These are phyloP conservation scores for Pleuronectes platessa DNA, from an alignment of 2,113 vertebrate species.

Conservation along the genomic window DNA sequence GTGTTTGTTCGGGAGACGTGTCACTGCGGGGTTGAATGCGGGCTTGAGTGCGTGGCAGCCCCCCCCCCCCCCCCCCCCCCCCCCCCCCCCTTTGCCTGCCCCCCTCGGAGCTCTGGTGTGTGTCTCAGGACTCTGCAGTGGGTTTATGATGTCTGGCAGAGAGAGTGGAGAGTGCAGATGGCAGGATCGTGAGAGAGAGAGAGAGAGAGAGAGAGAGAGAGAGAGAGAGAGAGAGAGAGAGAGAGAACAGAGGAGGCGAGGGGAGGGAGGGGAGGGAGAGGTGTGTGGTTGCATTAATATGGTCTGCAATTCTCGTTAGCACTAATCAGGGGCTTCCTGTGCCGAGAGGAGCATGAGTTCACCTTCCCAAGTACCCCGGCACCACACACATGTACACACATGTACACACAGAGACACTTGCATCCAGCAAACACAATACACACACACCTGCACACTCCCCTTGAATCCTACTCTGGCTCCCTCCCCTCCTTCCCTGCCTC, in stretches of 20 bases:
- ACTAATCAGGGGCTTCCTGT: conserved; percentile 87
- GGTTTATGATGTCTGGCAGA: conserved; percentile 81
- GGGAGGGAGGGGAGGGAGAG: conserved; percentile 54
- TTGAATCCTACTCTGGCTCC: conserved; percentile 25
- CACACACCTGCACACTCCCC: conserved; percentile 19
- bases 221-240: conserved; percentile 39
- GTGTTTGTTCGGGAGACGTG: conserved; percentile 38
- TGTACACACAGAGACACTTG: conserved; percentile 51
- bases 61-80: background rate
- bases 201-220: conserved; percentile 15
- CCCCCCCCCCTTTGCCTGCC: conserved; percentile 17
- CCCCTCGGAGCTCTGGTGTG: conserved; percentile 70
- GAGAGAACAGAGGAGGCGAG: conserved; percentile 20
- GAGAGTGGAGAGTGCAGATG: conserved; percentile 77
- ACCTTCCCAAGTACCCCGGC: conserved; percentile 74
- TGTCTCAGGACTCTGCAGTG: conserved; percentile 67
- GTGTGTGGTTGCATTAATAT: conserved; percentile 87
- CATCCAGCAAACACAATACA: conserved; percentile 51
- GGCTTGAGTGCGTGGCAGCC: conserved; percentile 54
- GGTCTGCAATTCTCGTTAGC: conserved; percentile 85
- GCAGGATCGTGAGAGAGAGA: conserved; percentile 68
- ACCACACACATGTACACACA: conserved; percentile 46
- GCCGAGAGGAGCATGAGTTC: conserved; percentile 77
- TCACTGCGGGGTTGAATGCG: conserved; percentile 34
- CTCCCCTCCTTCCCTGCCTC: conserved; percentile 47